Evolutionary conservation across 2,888 invertebrate genomes (phyloP), one percentile per base, ranked within the genome.

Genomic region (Ophion ventricosus): DNA sequence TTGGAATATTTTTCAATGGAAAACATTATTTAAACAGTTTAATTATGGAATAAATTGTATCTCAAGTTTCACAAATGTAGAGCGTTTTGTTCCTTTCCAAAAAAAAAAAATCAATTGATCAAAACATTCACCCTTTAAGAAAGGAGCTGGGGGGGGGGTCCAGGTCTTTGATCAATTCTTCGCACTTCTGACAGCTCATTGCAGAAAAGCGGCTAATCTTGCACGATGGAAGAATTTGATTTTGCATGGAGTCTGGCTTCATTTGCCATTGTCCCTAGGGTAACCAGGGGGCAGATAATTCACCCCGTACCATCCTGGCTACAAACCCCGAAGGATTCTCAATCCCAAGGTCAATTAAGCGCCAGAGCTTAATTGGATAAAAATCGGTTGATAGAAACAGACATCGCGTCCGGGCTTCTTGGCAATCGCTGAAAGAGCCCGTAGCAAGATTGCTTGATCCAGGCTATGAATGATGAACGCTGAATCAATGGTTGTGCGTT

Each of bases 181-280:
- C 35, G 35, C 35, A 35, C 35, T 35, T 35, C 7, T 7, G 35
- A 35, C 35, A 35, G 5, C 35, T 35, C 8, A 35, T 35, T 7
- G 35, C 35, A 8, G 35, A 8, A 35, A 35, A 8, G 35, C 35
- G 7, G 35, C 35, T 35, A 35, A 35, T 43, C 26, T 25, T 17
- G 49, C n/a, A 26, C 40, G 23, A 25, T 49, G 5, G 49, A 67
- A 54, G 49, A 20, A 17, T 49, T 23, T 23, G 66, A 11, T 43
- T 11, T 23, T 17, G 49, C 4, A 17, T 26, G 10, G 14, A 25
- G 23, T 54, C 49, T 43, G 23, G 40, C 20, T 63, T 56, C 59
- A 57, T 69, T 79, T 70, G 57, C 75, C 64, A 79, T 70, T 35
- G 40, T 79, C 73, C 57, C 17, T 20, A 69, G 64, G 66, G 74